These are phyloP conservation scores for Oreohelix idahoensis DNA, from an alignment of 1,140 invertebrate genomes.

Conservation along the genomic window DNA sequence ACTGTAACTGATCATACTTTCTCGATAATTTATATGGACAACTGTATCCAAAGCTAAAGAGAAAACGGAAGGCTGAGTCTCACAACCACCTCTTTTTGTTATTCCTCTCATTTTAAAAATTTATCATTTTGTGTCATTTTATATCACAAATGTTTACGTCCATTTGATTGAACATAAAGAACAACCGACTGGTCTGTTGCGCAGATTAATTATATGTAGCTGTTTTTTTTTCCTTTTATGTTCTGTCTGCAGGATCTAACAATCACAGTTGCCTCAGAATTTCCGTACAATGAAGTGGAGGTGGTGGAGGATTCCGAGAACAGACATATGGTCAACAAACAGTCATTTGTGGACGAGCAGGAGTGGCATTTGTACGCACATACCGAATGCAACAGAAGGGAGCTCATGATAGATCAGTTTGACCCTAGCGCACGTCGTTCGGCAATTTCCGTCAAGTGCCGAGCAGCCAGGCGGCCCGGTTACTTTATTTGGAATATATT, in stretches of 20 bases:
- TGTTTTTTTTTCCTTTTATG: not conserved
- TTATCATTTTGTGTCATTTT: too few species aligned
- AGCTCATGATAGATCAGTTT: slow-evolving; percentile 68
- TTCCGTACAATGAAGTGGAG: slow-evolving; percentile 68
- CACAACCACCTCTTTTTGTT: too few species aligned
- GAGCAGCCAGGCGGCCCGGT: slow-evolving; percentile 68
- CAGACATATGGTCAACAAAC: slow-evolving; percentile 70
- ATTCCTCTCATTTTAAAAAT: too few species aligned
- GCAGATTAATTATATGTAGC: too few species aligned
- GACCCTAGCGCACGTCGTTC: slow-evolving; percentile 67
- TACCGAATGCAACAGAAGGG: slow-evolving; percentile 68
- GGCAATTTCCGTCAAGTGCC: slow-evolving; percentile 70
- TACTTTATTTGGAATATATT: slow-evolving; percentile 74
- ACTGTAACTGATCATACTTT: too few species aligned
- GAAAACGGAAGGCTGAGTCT: too few species aligned
- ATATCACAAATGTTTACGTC: too few species aligned
- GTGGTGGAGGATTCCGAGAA: slow-evolving; percentile 69
- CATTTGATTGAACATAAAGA: too few species aligned
- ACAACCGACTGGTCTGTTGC: too few species aligned
- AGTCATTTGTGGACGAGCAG: slow-evolving; percentile 73
- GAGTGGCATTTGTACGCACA: slow-evolving; percentile 73
- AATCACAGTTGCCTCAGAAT: slow-evolving; percentile 71
- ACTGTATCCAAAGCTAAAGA: too few species aligned
- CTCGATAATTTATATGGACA: too few species aligned
- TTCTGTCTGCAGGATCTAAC: slow-evolving; percentile 68